These are phyloP conservation scores for Hypomecis atomaria DNA, from an alignment of 2,888 invertebrate genomes.

Conservation along the genomic window DNA sequence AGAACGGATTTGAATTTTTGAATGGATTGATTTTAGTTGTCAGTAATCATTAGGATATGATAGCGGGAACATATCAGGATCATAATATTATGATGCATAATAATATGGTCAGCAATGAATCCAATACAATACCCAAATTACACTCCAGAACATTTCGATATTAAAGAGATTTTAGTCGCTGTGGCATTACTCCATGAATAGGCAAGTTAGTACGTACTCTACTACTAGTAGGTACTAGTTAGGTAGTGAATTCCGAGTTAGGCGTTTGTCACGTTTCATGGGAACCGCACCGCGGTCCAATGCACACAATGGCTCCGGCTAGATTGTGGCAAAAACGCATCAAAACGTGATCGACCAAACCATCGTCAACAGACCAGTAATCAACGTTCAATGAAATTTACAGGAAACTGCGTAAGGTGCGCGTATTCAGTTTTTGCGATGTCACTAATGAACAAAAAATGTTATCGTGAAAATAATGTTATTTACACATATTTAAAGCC, in stretches of 20 bases:
- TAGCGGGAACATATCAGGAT: too few species aligned
- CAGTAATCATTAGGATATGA: too few species aligned
- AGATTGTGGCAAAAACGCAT: slow-evolving; percentile 40
- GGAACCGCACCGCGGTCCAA: slow-evolving; percentile 52
- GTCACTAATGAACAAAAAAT: neutral
- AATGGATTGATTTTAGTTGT: too few species aligned
- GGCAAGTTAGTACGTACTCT: slow-evolving; percentile 1
- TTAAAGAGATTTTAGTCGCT: neutral
- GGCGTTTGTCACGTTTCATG: slow-evolving; percentile 48
- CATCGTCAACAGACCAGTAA: slow-evolving; percentile 1
- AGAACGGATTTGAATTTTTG: too few species aligned
- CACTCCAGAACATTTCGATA: neutral
- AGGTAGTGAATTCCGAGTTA: slow-evolving; percentile 17
- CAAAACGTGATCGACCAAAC: slow-evolving; percentile 19
- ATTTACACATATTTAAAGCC: too few species aligned
- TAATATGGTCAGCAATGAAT: too few species aligned
- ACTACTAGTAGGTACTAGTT: slow-evolving; percentile 4
- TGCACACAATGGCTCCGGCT: slow-evolving; percentile 52
- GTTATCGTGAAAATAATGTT: neutral
- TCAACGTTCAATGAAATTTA: slow-evolving; percentile 2
- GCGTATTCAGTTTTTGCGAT: neutral
- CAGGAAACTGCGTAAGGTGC: slow-evolving; percentile 3
- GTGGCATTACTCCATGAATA: slow-evolving; percentile 11
- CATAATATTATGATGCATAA: too few species aligned
- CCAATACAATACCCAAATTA: neutral